phyloP scores from a whole-genome alignment of 2,797 vertebrate species.

The Crenichthys baileyi region DNA sequence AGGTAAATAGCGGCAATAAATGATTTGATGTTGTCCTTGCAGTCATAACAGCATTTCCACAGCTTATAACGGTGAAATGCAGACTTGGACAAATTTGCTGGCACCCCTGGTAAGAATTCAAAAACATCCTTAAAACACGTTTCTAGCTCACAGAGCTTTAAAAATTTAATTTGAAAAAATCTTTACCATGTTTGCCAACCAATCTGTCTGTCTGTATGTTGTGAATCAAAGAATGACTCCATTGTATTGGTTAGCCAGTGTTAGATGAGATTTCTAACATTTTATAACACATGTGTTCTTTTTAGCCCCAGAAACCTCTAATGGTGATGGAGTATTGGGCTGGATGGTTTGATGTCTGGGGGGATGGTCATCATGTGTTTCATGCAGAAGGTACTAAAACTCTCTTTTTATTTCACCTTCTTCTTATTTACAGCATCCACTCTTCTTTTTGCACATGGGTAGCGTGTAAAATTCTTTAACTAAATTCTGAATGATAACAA shows the following conservation, averaged over 20 bases:
- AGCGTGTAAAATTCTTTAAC: background rate
- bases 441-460: background rate
- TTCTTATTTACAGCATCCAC: background rate
- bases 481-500: background rate
- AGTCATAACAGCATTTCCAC: background rate
- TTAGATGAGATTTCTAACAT: background rate
- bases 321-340: conserved; percentile 98
- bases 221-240: background rate
- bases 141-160: background rate
- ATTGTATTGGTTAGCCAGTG: background rate
- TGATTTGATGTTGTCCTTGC: background rate
- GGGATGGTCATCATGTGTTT: conserved; percentile 89
- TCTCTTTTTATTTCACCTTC: background rate
- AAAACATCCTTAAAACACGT: background rate
- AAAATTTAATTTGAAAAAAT: background rate
- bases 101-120: background rate
- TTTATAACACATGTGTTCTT: background rate
- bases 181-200: background rate
- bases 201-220: background rate
- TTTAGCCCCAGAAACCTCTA: conserved; percentile 86
- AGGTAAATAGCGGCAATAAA: conserved; percentile 75
- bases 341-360: conserved; percentile 96
- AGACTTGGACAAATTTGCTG: background rate
- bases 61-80: too few relatives aligned
- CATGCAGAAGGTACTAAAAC: conserved; percentile 84